Conservation (phyloP, 2,888 invertebrate genomes). For the Tigriopus californicus region DNA sequence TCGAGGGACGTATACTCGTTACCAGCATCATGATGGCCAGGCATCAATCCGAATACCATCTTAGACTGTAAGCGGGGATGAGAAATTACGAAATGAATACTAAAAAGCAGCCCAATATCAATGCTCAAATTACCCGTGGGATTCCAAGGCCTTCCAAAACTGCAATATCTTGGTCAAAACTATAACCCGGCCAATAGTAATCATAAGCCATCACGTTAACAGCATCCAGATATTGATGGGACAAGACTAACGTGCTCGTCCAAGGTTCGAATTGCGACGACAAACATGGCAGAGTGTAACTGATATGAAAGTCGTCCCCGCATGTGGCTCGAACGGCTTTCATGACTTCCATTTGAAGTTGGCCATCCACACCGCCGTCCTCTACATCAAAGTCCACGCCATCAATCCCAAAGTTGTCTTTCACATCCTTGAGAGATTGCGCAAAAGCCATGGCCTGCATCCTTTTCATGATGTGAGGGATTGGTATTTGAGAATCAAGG, state of each 20-base stretch:
- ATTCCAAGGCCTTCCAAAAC: background rate
- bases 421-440: background rate
- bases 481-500: too few relatives aligned
- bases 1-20: background rate
- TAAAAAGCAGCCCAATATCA: background rate
- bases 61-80: background rate
- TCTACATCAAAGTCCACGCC: background rate
- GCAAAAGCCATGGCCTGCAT: background rate
- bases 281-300: too few relatives aligned
- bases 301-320: too few relatives aligned
- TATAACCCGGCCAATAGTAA: background rate
- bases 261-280: too few relatives aligned
- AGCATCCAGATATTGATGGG: background rate
- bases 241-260: too few relatives aligned
- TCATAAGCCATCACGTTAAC: constrained; percentile 4
- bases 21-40: constrained; percentile 1
- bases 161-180: background rate
- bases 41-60: background rate
- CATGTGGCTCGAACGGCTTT: background rate
- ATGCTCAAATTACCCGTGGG: background rate
- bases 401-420: background rate
- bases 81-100: background rate
- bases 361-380: background rate
- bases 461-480: too few relatives aligned
- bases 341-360: background rate